Evolutionary conservation across 2,888 invertebrate species (phyloP).

Genomic region (Pristionchus maxplancki): DNA sequence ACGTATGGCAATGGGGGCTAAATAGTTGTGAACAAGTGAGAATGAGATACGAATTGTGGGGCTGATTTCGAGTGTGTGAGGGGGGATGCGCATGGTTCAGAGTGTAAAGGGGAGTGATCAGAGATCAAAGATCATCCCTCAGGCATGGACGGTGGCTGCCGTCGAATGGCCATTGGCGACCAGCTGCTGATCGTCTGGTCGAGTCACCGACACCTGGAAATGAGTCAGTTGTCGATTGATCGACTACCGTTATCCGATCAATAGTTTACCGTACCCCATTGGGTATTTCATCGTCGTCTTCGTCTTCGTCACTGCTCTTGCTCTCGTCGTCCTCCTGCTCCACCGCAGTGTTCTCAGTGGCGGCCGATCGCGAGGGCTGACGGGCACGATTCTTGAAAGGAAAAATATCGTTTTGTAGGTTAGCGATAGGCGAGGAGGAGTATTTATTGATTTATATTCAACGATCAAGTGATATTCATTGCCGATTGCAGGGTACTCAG

Average conservation of each 20-base stretch:
- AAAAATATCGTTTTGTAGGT: no score
- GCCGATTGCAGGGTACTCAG: no score
- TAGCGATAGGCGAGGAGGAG: no score
- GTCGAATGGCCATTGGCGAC: constrained; percentile 25
- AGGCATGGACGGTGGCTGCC: background rate
- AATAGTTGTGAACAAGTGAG: background rate
- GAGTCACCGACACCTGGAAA: constrained; percentile 34
- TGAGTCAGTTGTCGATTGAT: background rate
- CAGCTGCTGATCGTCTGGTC: constrained; percentile 28
- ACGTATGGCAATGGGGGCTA: background rate
- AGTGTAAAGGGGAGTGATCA: background rate
- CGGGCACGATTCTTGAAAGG: constrained; percentile 13
- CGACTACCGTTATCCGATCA: background rate
- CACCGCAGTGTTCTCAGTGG: background rate
- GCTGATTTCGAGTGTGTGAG: background rate
- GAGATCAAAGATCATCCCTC: background rate
- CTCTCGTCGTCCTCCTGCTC: background rate
- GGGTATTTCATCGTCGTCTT: background rate
- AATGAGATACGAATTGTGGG: constrained; percentile 30
- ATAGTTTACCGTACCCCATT: constrained; percentile 42
- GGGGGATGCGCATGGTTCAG: constrained; percentile 1
- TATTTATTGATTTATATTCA: no score
- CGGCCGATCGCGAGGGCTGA: background rate
- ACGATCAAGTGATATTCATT: background rate
- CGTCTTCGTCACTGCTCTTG: background rate